Percentiles rank a stretch among this genome's conserved stretches.
These are phyloP conservation scores for Standfussiana lucernea DNA, from an alignment of 2,888 invertebrate genomes.

Conservation along the genomic window DNA sequence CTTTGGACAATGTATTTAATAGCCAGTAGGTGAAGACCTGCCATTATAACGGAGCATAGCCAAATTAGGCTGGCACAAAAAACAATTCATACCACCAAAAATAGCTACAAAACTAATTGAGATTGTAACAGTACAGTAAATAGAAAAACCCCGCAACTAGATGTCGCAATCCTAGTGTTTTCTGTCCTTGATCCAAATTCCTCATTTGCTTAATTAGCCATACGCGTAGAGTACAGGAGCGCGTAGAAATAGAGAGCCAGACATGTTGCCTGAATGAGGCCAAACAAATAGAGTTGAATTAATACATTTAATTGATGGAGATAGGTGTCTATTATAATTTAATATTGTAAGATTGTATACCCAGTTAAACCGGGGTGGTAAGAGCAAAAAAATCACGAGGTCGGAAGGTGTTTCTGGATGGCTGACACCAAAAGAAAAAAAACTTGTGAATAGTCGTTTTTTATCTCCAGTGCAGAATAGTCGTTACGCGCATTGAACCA, in stretches of 20 bases:
- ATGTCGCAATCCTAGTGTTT: slow-evolving; percentile 34
- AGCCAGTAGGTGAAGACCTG: slow-evolving; percentile 22
- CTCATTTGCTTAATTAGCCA: slow-evolving; percentile 47
- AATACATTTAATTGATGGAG: slow-evolving; percentile 21
- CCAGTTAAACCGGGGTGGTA: slow-evolving; percentile 10
- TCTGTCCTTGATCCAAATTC: slow-evolving; percentile 68
- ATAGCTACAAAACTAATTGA: slow-evolving; percentile 41
- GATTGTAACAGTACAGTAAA: slow-evolving; percentile 48
- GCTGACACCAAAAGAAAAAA: slow-evolving; percentile 48
- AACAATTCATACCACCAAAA: slow-evolving; percentile 33
- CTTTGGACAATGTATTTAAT: slow-evolving; percentile 8
- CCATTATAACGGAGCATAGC: slow-evolving; percentile 46
- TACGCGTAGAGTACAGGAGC: slow-evolving; percentile 23
- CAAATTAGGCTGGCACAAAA: slow-evolving; percentile 43
- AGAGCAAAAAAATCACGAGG: slow-evolving; percentile 28
- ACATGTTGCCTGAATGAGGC: slow-evolving; percentile 36
- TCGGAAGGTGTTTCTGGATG: slow-evolving; percentile 46
- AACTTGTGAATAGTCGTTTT: slow-evolving; percentile 74
- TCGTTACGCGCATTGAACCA: slow-evolving; percentile 87
- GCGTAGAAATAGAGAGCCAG: slow-evolving; percentile 38
- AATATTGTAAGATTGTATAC: slow-evolving; percentile 23
- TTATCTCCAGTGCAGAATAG: slow-evolving; percentile 73
- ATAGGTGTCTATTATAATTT: slow-evolving; percentile 22
- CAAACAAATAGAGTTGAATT: slow-evolving; percentile 25
- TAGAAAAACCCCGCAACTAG: slow-evolving; percentile 4